Percentiles rank a stretch among this genome's conserved stretches.
These are phyloP conservation scores for Drosophila hydei DNA, from an alignment of 1,140 invertebrate genomes.

Conservation along the genomic window DNA sequence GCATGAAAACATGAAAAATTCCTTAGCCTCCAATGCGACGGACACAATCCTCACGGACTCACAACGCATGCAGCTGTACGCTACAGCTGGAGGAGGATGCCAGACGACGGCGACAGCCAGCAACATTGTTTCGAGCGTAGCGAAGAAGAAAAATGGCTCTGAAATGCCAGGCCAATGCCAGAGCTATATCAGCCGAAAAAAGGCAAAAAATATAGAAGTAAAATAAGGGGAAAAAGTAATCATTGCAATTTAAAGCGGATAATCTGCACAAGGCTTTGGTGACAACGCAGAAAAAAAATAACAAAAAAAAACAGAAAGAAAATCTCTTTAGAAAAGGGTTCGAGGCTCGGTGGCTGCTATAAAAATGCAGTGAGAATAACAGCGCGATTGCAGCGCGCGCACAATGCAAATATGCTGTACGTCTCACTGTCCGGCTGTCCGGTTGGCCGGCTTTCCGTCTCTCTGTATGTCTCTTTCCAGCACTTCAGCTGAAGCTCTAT, in stretches of 20 bases:
- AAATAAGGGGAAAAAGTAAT: conserved; percentile 68
- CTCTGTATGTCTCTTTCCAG: conserved; percentile 10
- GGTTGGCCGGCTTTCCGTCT: not conserved
- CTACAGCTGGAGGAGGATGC: conserved; percentile 12
- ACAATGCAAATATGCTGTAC: conserved; percentile 76
- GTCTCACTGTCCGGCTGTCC: conserved; percentile 12
- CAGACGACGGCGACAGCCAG: conserved; percentile 64
- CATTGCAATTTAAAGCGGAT: conserved; percentile 82
- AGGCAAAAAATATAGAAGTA: conserved; percentile 13
- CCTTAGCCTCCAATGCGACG: conserved; percentile 58
- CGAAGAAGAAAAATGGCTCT: conserved; percentile 79
- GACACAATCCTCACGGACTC: conserved; percentile 33
- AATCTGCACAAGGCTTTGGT: conserved; percentile 71
- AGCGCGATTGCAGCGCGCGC: conserved; percentile 24
- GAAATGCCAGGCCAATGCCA: conserved; percentile 66
- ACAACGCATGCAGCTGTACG: conserved; percentile 31
- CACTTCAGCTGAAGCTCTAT: conserved; percentile 4
- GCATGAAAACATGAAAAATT: conserved; percentile 82
- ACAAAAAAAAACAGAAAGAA: conserved; percentile 34
- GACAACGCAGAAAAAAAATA: conserved; percentile 43
- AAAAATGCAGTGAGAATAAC: conserved; percentile 60
- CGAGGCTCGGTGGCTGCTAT: conserved; percentile 19
- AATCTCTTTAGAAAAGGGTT: conserved; percentile 59
- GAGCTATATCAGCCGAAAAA: conserved; percentile 37
- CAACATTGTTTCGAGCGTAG: conserved; percentile 75